phyloP scores from a whole-genome alignment of 2,888 invertebrate species.

The Eudasyphora cyanicolor region DNA sequence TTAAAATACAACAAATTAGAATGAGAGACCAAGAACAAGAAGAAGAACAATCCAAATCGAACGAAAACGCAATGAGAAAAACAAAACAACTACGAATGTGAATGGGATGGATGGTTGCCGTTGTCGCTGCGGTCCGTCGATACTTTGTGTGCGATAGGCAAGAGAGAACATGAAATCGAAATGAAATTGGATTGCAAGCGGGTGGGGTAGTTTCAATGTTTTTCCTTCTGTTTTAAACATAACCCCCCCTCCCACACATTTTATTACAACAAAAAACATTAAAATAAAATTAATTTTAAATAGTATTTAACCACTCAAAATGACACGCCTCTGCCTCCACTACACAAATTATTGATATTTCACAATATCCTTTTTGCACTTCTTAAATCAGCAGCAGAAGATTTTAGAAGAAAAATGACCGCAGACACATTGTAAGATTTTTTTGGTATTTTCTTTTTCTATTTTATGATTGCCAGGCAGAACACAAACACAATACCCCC shows the following conservation, averaged over 20 bases:
- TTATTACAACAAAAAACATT: not conserved
- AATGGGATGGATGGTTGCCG: too few relatives aligned
- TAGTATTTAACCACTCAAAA: not conserved
- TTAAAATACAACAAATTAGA: not conserved
- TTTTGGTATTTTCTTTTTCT: not conserved
- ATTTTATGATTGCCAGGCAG: not conserved
- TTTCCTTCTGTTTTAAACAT: conserved; percentile 15
- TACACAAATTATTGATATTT: conserved; percentile 60
- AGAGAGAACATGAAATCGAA: not conserved
- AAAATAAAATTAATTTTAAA: not conserved
- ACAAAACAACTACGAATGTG: conserved; percentile 35
- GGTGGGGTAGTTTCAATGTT: conserved; percentile 54
- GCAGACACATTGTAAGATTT: too few relatives aligned
- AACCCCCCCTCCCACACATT: too few relatives aligned
- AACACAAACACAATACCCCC: not conserved
- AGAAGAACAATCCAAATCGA: not conserved
- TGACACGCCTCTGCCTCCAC: too few relatives aligned
- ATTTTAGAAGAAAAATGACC: too few relatives aligned
- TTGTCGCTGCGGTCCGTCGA: conserved; percentile 51
- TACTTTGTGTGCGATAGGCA: not conserved
- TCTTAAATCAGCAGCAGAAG: conserved; percentile 35
- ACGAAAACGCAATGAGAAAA: conserved; percentile 37
- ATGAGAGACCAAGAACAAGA: not conserved
- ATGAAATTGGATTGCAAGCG: conserved; percentile 42
- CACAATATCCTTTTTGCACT: conserved; percentile 52